Base-by-base conservation (phyloP, 2,888 invertebrate genomes). In the Limenitis camilla region DNA sequence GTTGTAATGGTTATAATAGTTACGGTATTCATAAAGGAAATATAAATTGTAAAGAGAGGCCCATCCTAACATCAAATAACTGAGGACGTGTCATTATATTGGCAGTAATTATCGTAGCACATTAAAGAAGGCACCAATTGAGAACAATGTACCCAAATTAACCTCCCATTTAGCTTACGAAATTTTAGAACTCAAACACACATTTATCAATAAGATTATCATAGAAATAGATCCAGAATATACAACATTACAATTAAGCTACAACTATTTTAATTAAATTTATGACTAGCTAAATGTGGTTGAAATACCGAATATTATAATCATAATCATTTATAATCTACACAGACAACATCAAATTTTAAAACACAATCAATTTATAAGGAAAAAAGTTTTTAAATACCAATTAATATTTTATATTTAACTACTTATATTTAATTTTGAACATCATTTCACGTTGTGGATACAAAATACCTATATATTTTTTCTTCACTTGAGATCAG, bases 231-330 rank as follows among this genome's bases (percentile, higher is more conserved):
- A n/a, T n/a, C 8, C 5, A 5, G n/a, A 5, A 35, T n/a, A 31
- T 31, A 8, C 5, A 27, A 43, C 8, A 11, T 47, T 38, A 47
- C 38, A 53, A 40, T 49, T 44, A 28, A 33, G 30, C 41, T 30
- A 53, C 28, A 41, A 45, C 40, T 45, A 53, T 44, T 28, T 7
- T 29, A 35, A 47, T 38, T 47, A 55, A 28, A 52, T 45, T 49
- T 55, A 58, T 58, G 58, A 58, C 58, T 58, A 58, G 55, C 43
- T 39, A 52, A 47, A 52, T 51, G 47, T 52, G 43, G 49, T 50
- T 50, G 40, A 40, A 48, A 53, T 31, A 35, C 32, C 31, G 31
- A 31, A 38, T 31, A 45, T 50, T 48, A 43, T 50, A 10, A 30
- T 27, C 11, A 5, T 45, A 7, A 10, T 38, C 10, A 30, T 29